These are phyloP conservation scores for Meloidogyne hapla DNA, from an alignment of 1,140 invertebrate genomes.

Conservation along the genomic window DNA sequence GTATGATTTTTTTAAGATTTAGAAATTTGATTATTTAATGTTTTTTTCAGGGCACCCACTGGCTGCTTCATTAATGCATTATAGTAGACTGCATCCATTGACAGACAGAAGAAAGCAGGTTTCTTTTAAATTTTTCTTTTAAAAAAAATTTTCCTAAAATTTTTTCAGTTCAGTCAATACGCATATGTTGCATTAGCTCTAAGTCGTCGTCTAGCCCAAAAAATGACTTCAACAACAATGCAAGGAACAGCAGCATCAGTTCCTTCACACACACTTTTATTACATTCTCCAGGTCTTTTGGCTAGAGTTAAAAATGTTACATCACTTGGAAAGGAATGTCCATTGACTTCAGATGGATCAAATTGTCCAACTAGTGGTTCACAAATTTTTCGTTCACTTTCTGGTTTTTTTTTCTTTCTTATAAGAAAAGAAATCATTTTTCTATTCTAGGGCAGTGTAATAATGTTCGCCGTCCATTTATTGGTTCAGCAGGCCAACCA, in stretches of 20 bases:
- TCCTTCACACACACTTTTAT: constrained; percentile 15
- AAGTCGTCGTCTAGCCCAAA: constrained; percentile 34
- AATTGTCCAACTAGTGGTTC: constrained; percentile 29
- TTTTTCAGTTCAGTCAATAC: constrained; percentile 39
- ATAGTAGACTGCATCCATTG: constrained; percentile 34
- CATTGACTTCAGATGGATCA: background rate
- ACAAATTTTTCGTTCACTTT: constrained; percentile 35
- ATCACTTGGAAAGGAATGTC: constrained; percentile 26
- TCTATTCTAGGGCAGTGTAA: constrained; percentile 1
- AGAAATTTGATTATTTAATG: background rate
- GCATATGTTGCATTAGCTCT: constrained; percentile 39
- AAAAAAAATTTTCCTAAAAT: background rate
- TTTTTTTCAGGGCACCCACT: constrained; percentile 37
- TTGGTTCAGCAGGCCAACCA: background rate
- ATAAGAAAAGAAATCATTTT: no score
- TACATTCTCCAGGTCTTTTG: background rate
- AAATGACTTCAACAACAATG: constrained; percentile 29
- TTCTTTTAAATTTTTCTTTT: background rate
- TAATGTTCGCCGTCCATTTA: constrained; percentile 12
- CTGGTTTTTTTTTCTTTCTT: constrained; percentile 30
- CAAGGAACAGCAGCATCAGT: constrained; percentile 19
- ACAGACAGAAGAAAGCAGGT: constrained; percentile 24
- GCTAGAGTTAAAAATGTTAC: constrained; percentile 28
- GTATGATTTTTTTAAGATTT: constrained; percentile 13
- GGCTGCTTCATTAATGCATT: constrained; percentile 31